Evolutionary conservation across 2,113 vertebrate genomes (phyloP).

Genomic region (Prionailurus viverrinus): DNA sequence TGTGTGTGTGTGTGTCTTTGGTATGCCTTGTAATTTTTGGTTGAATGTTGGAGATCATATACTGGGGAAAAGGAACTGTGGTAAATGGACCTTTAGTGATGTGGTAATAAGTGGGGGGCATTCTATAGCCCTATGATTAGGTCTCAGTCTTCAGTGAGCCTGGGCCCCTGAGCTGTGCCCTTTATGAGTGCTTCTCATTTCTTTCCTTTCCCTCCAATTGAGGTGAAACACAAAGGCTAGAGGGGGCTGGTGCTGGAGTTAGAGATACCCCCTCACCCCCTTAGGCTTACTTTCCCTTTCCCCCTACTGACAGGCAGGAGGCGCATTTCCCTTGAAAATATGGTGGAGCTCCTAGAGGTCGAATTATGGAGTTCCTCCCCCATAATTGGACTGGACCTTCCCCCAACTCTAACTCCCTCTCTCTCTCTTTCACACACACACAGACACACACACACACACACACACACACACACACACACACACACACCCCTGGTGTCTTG

Average conservation of each 20-base stretch:
- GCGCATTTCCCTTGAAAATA: slow-evolving; percentile 6
- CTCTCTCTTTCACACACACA: no score
- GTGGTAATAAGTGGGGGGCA: background rate
- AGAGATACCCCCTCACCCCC: background rate
- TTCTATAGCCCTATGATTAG: background rate
- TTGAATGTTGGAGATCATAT: background rate
- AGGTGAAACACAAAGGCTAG: background rate
- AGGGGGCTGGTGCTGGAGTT: background rate
- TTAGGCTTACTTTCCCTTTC: slow-evolving; percentile 5
- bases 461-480: background rate
- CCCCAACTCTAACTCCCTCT: no score
- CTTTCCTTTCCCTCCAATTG: background rate
- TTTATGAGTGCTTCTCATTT: background rate
- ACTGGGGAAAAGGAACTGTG: background rate
- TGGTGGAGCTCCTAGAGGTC: background rate
- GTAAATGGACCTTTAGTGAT: background rate
- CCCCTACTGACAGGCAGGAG: background rate
- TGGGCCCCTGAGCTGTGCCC: background rate
- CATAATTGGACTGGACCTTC: background rate
- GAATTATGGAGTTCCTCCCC: background rate
- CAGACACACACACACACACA: no score
- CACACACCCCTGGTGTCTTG: background rate
- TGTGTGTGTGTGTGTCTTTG: background rate
- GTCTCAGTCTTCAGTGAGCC: background rate
- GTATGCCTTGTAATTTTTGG: slow-evolving; percentile 21